Evolutionary conservation across 2,888 invertebrate species (phyloP).

Genomic region (Philonicus albiceps): DNA sequence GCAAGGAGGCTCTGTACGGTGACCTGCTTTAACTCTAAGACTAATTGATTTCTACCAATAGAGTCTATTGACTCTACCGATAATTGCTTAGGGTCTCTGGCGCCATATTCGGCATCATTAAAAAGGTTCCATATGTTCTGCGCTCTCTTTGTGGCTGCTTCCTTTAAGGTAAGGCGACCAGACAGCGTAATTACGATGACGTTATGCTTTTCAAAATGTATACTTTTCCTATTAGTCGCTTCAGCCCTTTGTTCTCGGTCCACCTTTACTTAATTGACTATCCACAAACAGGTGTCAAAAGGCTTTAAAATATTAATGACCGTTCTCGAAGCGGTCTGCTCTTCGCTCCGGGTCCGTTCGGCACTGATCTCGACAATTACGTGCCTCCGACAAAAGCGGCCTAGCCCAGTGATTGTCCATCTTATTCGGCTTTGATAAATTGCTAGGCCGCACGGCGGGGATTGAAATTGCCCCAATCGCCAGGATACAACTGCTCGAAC

Average conservation of each 20-base stretch:
- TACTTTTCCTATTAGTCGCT: conserved; percentile 38
- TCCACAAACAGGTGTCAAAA: conserved; percentile 39
- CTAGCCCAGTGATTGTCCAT: neutral
- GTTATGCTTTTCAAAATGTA: conserved; percentile 41
- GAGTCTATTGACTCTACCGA: neutral
- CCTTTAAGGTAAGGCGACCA: conserved; percentile 44
- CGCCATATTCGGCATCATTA: conserved; percentile 42
- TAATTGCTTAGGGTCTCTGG: conserved; percentile 32
- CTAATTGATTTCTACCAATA: conserved; percentile 40
- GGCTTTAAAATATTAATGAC: conserved; percentile 39
- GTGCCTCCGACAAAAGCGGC: neutral
- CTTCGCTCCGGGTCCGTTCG: neutral
- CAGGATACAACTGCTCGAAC: neutral
- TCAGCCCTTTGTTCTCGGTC: conserved; percentile 30
- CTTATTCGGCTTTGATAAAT: neutral
- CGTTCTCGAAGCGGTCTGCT: neutral
- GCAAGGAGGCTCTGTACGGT: neutral
- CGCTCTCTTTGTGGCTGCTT: neutral
- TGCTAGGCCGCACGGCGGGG: neutral
- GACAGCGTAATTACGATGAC: conserved; percentile 54
- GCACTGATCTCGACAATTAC: conserved; percentile 31
- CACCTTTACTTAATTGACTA: conserved; percentile 36
- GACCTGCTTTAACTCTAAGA: neutral
- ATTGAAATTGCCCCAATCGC: neutral
- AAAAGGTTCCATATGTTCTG: conserved; percentile 19